Evolutionary conservation across 2,797 vertebrate species (phyloP).

Genomic region (Pseudocheirus occidentalis): DNA sequence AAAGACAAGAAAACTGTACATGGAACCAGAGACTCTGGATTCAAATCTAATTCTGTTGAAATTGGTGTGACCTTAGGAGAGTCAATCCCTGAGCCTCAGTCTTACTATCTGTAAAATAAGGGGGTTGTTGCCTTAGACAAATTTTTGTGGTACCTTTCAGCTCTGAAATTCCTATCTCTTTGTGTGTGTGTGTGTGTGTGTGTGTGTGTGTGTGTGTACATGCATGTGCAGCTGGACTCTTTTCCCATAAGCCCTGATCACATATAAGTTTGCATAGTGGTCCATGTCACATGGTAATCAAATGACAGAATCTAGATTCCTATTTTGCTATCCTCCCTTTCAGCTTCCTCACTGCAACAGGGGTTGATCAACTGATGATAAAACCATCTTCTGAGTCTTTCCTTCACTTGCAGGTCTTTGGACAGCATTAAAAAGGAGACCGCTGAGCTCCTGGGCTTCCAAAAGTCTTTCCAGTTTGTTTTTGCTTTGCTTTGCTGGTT

Average conservation of each 20-base stretch:
- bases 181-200: background rate
- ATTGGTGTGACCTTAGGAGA: background rate
- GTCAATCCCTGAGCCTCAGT: background rate
- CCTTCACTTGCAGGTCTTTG: conserved; percentile 18
- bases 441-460: conserved; percentile 40
- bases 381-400: background rate
- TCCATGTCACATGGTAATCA: background rate
- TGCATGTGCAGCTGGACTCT: background rate
- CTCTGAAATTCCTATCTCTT: background rate
- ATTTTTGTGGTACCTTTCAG: background rate
- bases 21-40: background rate
- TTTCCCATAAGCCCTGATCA: background rate
- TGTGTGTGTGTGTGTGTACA: too few species aligned
- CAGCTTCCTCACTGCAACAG: background rate
- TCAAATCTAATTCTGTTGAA: background rate
- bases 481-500: conserved; percentile 51
- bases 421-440: conserved; percentile 40
- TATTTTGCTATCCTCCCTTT: background rate
- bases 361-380: background rate
- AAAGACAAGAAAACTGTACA: background rate
- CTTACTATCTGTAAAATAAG: background rate
- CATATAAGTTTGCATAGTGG: background rate
- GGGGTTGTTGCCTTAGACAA: background rate
- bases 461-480: conserved; percentile 43
- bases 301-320: background rate